Evolutionary conservation across 2,888 invertebrate genomes (phyloP).

Genomic region (Sphecodes monilicornis): DNA sequence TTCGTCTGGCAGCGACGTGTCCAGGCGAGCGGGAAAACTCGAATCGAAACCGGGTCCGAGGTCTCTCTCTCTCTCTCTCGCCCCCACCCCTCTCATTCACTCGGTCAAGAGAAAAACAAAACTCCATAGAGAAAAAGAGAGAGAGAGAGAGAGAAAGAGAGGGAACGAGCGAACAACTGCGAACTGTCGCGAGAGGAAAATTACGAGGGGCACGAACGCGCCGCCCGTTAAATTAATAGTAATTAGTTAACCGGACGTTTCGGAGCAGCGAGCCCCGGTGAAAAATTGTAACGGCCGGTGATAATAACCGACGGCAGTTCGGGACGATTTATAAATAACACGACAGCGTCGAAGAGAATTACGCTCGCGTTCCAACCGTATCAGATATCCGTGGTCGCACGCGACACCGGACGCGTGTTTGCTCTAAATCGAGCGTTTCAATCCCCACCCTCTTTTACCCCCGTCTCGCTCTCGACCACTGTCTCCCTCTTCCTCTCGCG

Average conservation of each 20-base stretch:
- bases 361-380: conserved; percentile 45
- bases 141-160: background rate
- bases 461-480: background rate
- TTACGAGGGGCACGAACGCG: conserved; percentile 32
- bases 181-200: conserved; percentile 37
- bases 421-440: conserved; percentile 44
- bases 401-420: conserved; percentile 53
- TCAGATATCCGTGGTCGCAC: conserved; percentile 55
- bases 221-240: conserved; percentile 55
- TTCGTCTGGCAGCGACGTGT: background rate
- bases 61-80: background rate
- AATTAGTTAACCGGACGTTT: conserved; percentile 58
- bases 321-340: conserved; percentile 58
- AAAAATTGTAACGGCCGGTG: conserved; percentile 58
- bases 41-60: conserved; percentile 34
- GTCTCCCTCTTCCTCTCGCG: background rate
- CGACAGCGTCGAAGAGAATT: conserved; percentile 58
- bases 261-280: conserved; percentile 28
- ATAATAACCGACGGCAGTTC: conserved; percentile 53
- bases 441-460: background rate
- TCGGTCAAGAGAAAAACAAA: background rate
- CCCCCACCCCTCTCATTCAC: no score
- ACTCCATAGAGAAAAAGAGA: background rate
- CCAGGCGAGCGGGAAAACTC: background rate
- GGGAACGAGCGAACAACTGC: background rate